Conservation (phyloP, 2,113 vertebrate species). For the Antechinus stuartii region DNA sequence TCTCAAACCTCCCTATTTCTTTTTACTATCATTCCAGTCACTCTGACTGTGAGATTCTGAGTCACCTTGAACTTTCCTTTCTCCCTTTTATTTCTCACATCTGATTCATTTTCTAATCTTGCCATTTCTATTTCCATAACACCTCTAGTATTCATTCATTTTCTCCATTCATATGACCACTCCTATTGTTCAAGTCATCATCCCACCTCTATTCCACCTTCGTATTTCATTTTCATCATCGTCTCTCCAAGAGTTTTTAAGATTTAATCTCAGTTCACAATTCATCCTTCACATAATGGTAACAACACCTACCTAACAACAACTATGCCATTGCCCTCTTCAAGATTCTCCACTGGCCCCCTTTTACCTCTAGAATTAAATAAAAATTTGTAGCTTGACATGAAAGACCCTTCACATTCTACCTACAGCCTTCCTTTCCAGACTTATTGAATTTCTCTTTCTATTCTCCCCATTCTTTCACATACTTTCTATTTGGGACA, state of each 20-base stretch:
- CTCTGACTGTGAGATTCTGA: background rate
- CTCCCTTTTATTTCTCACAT: background rate
- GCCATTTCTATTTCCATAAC: background rate
- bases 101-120: background rate
- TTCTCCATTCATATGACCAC: background rate
- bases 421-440: background rate
- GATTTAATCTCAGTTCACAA: background rate
- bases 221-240: background rate
- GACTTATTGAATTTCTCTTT: background rate
- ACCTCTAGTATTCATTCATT: background rate
- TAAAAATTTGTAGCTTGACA: background rate
- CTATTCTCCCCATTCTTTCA: background rate
- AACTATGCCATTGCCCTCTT: background rate
- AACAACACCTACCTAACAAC: background rate
- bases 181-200: background rate
- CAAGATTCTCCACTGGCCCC: background rate
- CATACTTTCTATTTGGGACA: background rate
- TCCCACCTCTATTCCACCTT: background rate
- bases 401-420: background rate
- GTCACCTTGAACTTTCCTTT: background rate
- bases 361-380: background rate
- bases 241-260: background rate
- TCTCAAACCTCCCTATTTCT: background rate
- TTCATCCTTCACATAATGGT: background rate
- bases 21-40: background rate